Base-by-base conservation (phyloP, 2,113 vertebrate genomes). In the Pelecanus crispus region DNA sequence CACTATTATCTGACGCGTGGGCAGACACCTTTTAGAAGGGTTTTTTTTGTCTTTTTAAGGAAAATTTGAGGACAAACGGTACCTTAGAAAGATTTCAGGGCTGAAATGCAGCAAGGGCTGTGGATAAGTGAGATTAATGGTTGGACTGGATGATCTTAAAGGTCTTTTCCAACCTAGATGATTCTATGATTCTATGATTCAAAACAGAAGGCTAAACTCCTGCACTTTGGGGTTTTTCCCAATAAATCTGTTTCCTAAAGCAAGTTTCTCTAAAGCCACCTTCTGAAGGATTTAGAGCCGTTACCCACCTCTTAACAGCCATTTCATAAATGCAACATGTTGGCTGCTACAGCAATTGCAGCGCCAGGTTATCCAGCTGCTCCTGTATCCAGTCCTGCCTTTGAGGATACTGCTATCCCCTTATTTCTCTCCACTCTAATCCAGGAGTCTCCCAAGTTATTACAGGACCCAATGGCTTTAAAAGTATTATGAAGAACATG, bases 371-470 rank as follows among this genome's bases (percentile, higher is more conserved):
- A 88, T 93, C 90, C 94, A 85, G 47, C 70, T 26, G 70, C 81
- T 95, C 83, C 94, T 91, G 67, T 17, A 56, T 36, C 42, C 84
- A 75, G 42, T 38, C 72, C 93, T 81, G 84, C 94, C 89, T 81
- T 13, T 67, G 72, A 89, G 77, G 47, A 85, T 6, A 79, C 73
- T 81, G 89, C 78, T 87, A 50, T 55, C 66, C 86, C 89, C 84
- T 95, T 81, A 96, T 66, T 86, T 36, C 66, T 92, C 75, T 95
- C 78, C 90, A 81, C 66, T 81, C 90, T 70, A 94, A 86, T 40
- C 62, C 81, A 93, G 67, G 80, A 93, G 36, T 70, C 73, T 87
- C 81, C 67, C 86, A 87, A 91, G 61, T 88, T 88, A 92, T 55
- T 67, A 86, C 59, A 67, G 86, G 38, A 72, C 77, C 79, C 88